phyloP scores from a whole-genome alignment of 2,113 vertebrate species.

The Rhinoderma darwinii region DNA sequence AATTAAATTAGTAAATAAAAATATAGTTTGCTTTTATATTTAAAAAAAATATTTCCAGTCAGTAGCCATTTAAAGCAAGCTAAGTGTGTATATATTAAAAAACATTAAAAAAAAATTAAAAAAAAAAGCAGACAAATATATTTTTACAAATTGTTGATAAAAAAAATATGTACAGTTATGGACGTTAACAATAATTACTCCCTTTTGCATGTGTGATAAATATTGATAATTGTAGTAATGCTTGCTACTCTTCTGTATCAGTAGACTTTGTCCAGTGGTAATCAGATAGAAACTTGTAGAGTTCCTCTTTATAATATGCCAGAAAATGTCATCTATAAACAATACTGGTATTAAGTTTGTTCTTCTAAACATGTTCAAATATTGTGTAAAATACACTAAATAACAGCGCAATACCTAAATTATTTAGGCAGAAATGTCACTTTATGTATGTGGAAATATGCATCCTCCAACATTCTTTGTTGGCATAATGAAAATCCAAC shows the following conservation, averaged over 20 bases:
- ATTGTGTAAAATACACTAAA: slow-evolving; percentile 65
- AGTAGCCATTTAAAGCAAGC: slow-evolving; percentile 83
- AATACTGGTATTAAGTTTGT: slow-evolving; percentile 77
- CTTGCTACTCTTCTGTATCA: slow-evolving; percentile 72
- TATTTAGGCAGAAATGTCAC: slow-evolving; percentile 79
- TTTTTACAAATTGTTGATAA: slow-evolving; percentile 73
- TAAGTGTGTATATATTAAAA: slow-evolving; percentile 65
- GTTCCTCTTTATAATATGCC: slow-evolving; percentile 68
- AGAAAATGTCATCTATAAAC: slow-evolving; percentile 63
- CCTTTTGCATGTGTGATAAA: slow-evolving; percentile 62
- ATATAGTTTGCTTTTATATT: slow-evolving; percentile 86
- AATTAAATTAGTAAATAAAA: slow-evolving; percentile 88
- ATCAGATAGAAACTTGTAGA: slow-evolving; percentile 71
- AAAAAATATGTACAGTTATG: slow-evolving; percentile 69
- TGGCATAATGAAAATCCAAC: slow-evolving; percentile 88
- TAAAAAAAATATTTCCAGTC: slow-evolving; percentile 82
- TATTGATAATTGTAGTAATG: slow-evolving; percentile 79
- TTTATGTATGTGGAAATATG: slow-evolving; percentile 64
- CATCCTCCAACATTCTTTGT: slow-evolving; percentile 76
- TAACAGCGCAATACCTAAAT: slow-evolving; percentile 76
- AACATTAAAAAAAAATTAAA: too few species aligned
- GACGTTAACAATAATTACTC: slow-evolving; percentile 69
- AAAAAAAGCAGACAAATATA: slow-evolving; percentile 72
- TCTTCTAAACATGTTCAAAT: slow-evolving; percentile 67
- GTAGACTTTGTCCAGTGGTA: slow-evolving; percentile 74